Evolutionary conservation across 1,140 invertebrate species (phyloP).

Genomic region (Drosophila pruinosa): DNA sequence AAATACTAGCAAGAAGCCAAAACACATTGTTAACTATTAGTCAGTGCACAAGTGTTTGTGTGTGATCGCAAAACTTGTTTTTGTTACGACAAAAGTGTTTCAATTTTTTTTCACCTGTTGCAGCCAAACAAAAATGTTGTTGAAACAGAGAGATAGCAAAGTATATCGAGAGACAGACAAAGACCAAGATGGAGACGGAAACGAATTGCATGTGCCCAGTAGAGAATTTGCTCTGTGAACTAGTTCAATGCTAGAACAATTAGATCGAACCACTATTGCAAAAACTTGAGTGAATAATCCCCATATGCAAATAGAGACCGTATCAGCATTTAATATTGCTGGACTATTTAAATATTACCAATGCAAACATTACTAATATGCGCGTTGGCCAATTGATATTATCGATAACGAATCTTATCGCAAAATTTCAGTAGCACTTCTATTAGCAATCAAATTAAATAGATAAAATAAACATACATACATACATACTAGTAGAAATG

Average conservation of each 20-base stretch:
- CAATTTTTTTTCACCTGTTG: conserved; percentile 39
- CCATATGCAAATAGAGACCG: not conserved
- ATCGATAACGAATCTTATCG: conserved; percentile 21
- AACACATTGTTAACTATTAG: conserved; percentile 21
- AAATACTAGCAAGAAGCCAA: not conserved
- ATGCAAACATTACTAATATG: not conserved
- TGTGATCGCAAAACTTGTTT: conserved; percentile 55
- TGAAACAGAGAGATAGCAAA: conserved; percentile 11
- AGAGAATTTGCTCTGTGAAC: conserved; percentile 27
- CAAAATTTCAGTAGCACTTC: conserved; percentile 7
- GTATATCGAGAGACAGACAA: not conserved
- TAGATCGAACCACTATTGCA: not conserved
- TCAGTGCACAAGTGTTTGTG: not conserved
- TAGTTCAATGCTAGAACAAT: not conserved
- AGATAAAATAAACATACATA: not conserved
- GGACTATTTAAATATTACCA: not conserved
- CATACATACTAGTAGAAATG: not conserved
- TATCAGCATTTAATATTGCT: not conserved
- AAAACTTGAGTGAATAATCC: not conserved
- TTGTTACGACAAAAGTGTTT: conserved; percentile 26
- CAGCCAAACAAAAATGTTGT: conserved; percentile 16
- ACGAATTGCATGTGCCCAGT: conserved; percentile 8
- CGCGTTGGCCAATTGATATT: conserved; percentile 12
- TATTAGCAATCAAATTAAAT: not conserved
- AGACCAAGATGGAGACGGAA: not conserved